Conservation (phyloP, 2,888 invertebrate species). For the Desoria tigrina region DNA sequence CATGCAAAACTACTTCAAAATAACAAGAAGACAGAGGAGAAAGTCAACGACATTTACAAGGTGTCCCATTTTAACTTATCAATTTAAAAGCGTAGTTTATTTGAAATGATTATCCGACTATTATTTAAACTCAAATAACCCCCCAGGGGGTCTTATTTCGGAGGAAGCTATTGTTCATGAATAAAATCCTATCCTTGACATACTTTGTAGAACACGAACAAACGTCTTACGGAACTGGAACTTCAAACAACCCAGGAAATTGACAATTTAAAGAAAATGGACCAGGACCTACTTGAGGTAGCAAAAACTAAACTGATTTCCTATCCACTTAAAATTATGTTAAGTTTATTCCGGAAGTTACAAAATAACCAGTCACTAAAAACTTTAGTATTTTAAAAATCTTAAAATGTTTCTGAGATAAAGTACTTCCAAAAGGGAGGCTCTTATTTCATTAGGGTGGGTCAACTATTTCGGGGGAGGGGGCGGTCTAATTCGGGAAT, state of each 20-base stretch:
- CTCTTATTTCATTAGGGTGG: no score
- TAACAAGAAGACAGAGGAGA: conserved; percentile 25
- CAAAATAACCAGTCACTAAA: no score
- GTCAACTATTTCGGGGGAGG: no score
- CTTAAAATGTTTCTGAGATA: no score
- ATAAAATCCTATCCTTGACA: not conserved
- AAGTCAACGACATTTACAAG: conserved; percentile 27
- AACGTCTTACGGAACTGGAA: not conserved
- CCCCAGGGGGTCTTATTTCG: no score
- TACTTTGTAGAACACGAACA: not conserved
- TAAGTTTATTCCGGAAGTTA: no score
- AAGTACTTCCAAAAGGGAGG: no score
- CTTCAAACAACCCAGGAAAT: conserved; percentile 11
- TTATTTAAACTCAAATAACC: no score
- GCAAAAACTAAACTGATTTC: not conserved
- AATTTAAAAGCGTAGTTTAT: no score
- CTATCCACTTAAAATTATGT: not conserved
- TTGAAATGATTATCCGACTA: no score
- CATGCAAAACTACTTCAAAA: conserved; percentile 29
- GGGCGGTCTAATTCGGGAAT: no score
- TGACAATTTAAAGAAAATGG: conserved; percentile 21
- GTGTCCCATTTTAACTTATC: not conserved
- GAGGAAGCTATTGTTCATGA: not conserved
- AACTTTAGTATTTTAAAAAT: no score
- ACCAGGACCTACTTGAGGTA: conserved; percentile 25